Base-by-base conservation (phyloP, 1,140 invertebrate genomes). In the Metopolophium dirhodum region DNA sequence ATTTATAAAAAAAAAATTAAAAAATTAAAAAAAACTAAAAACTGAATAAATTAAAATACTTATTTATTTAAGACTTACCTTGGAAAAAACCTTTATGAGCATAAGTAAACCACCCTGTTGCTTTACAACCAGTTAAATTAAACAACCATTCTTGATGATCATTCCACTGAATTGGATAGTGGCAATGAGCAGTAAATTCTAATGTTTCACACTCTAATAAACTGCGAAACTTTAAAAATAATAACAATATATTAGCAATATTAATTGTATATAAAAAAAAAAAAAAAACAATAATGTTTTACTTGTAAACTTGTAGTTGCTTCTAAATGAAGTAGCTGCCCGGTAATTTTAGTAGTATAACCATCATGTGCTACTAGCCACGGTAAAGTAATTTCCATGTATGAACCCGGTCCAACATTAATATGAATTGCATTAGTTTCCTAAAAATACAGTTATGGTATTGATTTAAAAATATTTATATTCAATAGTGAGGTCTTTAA, bases 401-500 rank as follows among this genome's bases (percentile, higher is more conserved):
- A 99, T 0, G 98, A 99, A 7, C 98, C 99, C 85, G 97, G 97
- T 14, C 98, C 98, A 90, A 99, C 97, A 94, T 98, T 99, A 94
- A 99, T 97, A 95, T 99, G 99, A 94, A 99, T 97, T 35, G 98
- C 99, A 95, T 99, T 99, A 0, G 98, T 99, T 96, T 99, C 98
- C 95, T 97, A 94, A 9, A 94, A 93, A 45, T 35, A 61, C 30
- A 90, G 11, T 88, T 45, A 35, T 30, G 0, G 35, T 35, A 92
- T 83, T 91, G 7, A 20, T 77, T 77, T n/a, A n/a, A 18, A 77
- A 18, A 77, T 77, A 77, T 68, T 14, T 11, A 57, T 61, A 11
- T 23, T n/a, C 11, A n/a, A 18, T 68, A 68, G 26, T 30, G 11
- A 3, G 18, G 22, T 54, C 20, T 20, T 54, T 23, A 54, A 54